These are phyloP conservation scores for Nemotelus pantherinus DNA, from an alignment of 2,888 invertebrate genomes.

Conservation along the genomic window DNA sequence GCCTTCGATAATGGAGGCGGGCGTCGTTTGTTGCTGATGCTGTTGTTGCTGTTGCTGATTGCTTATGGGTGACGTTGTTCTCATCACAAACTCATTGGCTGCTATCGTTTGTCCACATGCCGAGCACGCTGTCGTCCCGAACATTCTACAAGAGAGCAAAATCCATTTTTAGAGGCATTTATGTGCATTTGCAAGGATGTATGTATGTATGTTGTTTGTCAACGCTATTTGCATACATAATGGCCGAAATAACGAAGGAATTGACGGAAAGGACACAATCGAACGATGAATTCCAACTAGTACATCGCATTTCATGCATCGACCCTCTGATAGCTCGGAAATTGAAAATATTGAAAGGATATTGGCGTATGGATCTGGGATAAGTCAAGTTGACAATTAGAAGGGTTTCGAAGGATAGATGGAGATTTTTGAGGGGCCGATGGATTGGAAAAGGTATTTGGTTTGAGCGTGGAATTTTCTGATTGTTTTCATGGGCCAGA, in stretches of 20 bases:
- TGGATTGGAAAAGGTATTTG: no score
- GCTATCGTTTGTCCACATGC: conserved; percentile 91
- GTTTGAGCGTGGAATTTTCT: no score
- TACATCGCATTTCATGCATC: no score
- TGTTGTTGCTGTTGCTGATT: conserved; percentile 53
- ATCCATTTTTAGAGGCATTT: neutral
- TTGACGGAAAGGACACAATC: neutral
- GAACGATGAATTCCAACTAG: no score
- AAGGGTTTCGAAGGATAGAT: no score
- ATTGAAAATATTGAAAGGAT: no score
- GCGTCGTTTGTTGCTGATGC: conserved; percentile 55
- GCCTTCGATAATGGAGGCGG: conserved; percentile 52
- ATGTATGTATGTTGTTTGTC: conserved; percentile 25
- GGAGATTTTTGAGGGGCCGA: no score
- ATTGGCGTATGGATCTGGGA: no score
- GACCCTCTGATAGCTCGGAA: no score
- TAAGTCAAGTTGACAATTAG: no score
- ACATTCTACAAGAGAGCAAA: conserved; percentile 73
- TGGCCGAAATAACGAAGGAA: neutral
- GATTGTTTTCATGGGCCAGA: no score
- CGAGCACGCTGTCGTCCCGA: conserved; percentile 88
- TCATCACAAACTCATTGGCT: conserved; percentile 90
- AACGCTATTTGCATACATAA: conserved; percentile 38
- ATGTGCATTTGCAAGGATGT: no score
- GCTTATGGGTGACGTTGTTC: conserved; percentile 62